These are phyloP conservation scores for Cynocephalus volans DNA, from an alignment of 2,113 vertebrate species.

Conservation along the genomic window DNA sequence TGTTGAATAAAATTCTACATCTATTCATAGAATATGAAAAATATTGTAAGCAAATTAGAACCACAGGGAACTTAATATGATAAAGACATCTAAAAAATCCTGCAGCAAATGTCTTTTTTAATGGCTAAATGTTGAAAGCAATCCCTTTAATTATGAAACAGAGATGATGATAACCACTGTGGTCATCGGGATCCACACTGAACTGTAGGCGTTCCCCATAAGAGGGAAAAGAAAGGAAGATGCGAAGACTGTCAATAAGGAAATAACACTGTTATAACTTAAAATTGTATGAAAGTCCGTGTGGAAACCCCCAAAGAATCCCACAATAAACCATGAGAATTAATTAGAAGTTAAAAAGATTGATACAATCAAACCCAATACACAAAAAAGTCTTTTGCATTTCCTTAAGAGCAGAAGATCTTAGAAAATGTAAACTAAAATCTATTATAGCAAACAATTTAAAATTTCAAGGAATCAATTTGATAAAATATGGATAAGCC, in stretches of 20 bases:
- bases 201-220: accelerated
- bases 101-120: background rate
- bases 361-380: background rate
- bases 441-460: background rate
- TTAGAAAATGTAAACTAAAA: background rate
- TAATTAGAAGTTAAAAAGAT: background rate
- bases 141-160: background rate
- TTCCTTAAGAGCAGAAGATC: background rate
- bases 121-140: background rate
- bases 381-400: background rate
- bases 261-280: background rate
- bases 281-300: background rate
- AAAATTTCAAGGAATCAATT: background rate
- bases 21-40: background rate
- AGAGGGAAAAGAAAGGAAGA: background rate
- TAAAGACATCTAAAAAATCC: background rate
- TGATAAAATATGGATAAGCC: background rate
- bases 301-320: background rate
- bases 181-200: accelerated
- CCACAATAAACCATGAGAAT: background rate
- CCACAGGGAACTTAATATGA: background rate
- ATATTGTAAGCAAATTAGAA: background rate
- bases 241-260: background rate
- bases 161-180: accelerated
- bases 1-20: background rate